Evolutionary conservation across 2,888 invertebrate species (phyloP), one percentile per base, ranked within the genome.

Genomic region (Rhaphigaster nebulosa): DNA sequence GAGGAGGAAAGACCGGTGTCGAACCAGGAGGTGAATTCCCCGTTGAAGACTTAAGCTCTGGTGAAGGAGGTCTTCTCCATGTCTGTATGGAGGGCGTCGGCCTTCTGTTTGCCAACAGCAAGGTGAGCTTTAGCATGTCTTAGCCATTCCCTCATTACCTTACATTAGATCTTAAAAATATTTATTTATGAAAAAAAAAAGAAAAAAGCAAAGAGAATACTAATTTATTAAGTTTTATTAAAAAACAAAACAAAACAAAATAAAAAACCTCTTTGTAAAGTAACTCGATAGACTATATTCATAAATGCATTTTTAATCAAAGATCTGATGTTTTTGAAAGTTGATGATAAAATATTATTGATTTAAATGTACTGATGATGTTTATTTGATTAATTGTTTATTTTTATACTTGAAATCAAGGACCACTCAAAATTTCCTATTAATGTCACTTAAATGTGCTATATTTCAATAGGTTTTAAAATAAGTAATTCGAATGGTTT

Each of bases 61-160:
- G 99, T 89, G 99, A 99, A 94, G 99, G 99, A 91, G 99, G 99
- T 3, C 96, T 99, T 91, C 96, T 99, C 93, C 98, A 98, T 95
- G 99, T 99, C 94, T 99, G 99, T 96, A 98, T 99, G 96, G 99
- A 99, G 95, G 99, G 99, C 93, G 99, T 99, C 93, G 99, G 99
- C 93, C 96, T 99, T 93, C 97, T 99, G 93, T 99, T 99, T 95
- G 99, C 98, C 93, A 98, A 99, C 94, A 99, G 99, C 96, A 99
- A 99, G 98, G 99, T 99, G 90, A 88, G 87, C 65, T 52, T 52
- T 50, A 29, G 89, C 89, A 89, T 89, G 89, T 89, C 70, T 29
- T 70, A 45, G 26, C 52, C 65, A 91, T 91, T 80, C 87, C 26
- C 80, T 84, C 45, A 50, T 84, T 84, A 84, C 84, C 84, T 84